A percentile compares a stretch with the other conserved stretches of the same genome.
Evolutionary conservation across 2,113 vertebrate species (phyloP).

Genomic region (mouse (Mus musculus)): DNA sequence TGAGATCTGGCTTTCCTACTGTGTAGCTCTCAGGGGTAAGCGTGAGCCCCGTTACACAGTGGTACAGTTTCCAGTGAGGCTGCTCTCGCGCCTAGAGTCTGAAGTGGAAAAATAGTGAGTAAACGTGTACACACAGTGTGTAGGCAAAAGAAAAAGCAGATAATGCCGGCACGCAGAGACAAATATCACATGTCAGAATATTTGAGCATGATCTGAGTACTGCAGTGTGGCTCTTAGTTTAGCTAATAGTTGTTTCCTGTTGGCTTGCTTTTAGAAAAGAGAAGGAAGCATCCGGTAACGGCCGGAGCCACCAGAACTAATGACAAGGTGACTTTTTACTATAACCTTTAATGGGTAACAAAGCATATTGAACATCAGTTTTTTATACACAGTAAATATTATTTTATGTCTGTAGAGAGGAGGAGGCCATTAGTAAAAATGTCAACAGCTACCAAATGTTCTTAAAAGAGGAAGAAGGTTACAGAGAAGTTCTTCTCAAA

Average conservation of each 20-base stretch:
- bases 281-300: background rate
- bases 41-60: too few relatives aligned
- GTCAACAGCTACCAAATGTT: background rate
- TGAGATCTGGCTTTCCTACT: background rate
- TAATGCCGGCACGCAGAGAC: background rate
- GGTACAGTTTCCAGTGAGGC: background rate
- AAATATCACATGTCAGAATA: too few relatives aligned
- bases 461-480: background rate
- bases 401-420: background rate
- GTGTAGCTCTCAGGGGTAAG: background rate
- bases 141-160: background rate
- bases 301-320: background rate
- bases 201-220: background rate
- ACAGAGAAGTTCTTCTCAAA: background rate
- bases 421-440: background rate
- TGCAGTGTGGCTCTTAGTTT: background rate
- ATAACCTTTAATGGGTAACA: background rate
- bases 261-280: background rate
- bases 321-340: background rate
- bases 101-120: background rate
- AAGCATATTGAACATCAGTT: background rate
- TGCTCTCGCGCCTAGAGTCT: background rate
- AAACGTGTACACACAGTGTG: background rate
- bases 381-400: background rate
- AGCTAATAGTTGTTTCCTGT: background rate